Conservation (phyloP, 2,113 vertebrate species). For the Antechinus flavipes region DNA sequence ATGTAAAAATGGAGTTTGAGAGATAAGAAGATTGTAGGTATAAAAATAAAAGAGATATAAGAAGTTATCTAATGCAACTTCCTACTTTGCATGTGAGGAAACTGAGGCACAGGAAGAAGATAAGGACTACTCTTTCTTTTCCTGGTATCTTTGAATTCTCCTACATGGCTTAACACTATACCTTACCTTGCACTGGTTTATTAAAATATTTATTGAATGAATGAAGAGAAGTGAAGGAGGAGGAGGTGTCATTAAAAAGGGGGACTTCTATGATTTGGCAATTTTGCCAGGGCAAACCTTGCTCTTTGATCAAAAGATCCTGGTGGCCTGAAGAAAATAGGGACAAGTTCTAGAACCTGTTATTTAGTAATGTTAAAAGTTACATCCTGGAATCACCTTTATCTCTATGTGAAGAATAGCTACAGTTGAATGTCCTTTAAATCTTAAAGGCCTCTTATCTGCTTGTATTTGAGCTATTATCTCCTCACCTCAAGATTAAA, state of each 20-base stretch:
- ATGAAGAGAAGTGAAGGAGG: not conserved
- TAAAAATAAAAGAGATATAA: not conserved
- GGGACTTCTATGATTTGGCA: not conserved
- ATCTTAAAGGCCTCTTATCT: slow-evolving; percentile 40
- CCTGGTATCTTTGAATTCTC: not conserved
- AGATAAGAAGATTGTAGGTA: not conserved
- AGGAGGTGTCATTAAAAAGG: not conserved
- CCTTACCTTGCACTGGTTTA: not conserved
- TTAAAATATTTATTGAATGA: not conserved
- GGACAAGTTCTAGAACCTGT: not conserved
- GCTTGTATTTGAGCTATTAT: slow-evolving; percentile 5
- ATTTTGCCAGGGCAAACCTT: not conserved
- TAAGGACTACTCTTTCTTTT: not conserved
- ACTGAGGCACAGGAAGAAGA: not conserved
- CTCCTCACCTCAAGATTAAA: slow-evolving; percentile 14
- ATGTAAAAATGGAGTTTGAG: not conserved
- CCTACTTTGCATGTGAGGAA: not conserved
- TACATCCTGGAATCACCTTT: slow-evolving; percentile 16
- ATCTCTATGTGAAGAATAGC: not conserved
- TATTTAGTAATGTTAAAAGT: not conserved
- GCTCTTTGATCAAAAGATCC: not conserved
- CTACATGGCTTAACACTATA: not conserved
- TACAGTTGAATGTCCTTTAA: slow-evolving; percentile 36
- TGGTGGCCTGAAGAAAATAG: not conserved
- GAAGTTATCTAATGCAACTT: not conserved